phyloP scores from a whole-genome alignment of 2,113 vertebrate species.

The Oryzias woworae region DNA sequence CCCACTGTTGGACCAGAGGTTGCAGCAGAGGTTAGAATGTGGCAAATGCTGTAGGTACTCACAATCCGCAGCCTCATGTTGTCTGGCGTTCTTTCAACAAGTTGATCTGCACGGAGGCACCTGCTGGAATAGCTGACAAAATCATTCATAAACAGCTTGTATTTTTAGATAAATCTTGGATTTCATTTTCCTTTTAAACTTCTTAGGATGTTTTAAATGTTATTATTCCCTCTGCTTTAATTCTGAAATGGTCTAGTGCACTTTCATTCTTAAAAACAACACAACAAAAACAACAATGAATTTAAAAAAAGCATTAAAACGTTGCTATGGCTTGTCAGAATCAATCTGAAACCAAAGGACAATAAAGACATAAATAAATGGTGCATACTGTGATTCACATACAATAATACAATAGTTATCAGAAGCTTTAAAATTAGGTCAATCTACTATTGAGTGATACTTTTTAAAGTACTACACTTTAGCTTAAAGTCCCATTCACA shows the following conservation, averaged over 20 bases:
- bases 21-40: conserved; percentile 37
- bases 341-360: background rate
- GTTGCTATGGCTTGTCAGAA: background rate
- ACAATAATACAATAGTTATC: background rate
- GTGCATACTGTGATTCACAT: too few species aligned
- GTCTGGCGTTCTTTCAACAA: conserved; percentile 83
- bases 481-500: too few species aligned
- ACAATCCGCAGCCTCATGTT: conserved; percentile 77
- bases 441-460: too few species aligned
- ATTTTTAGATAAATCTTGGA: too few species aligned
- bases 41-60: conserved; percentile 26
- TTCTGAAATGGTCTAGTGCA: background rate
- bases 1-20: conserved; percentile 15
- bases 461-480: too few species aligned
- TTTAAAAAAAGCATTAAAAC: background rate
- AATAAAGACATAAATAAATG: background rate
- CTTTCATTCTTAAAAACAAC: background rate
- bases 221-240: background rate
- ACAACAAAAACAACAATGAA: background rate
- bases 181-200: too few species aligned
- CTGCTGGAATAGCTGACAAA: background rate
- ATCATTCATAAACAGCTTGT: too few species aligned
- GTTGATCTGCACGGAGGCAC: conserved; percentile 67
- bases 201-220: too few species aligned
- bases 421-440: background rate